These are phyloP conservation scores for Rhynchotus rufescens DNA, from an alignment of 2,797 vertebrate species.

Conservation along the genomic window DNA sequence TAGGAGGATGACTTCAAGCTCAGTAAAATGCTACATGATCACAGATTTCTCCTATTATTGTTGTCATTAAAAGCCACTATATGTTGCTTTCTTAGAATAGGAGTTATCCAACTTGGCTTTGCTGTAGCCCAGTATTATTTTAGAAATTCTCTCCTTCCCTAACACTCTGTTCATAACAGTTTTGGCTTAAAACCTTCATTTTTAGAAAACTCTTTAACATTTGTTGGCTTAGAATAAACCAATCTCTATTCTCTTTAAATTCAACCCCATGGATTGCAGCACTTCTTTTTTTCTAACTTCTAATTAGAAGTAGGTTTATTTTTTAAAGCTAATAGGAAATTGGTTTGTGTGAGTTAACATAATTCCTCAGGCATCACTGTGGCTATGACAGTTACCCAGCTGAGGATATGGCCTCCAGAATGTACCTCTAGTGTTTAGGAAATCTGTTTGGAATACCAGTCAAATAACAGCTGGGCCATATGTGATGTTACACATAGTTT, in stretches of 20 bases:
- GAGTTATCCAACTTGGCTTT: background rate
- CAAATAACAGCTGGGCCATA: conserved; percentile 16
- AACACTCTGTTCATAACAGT: background rate
- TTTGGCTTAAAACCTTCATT: background rate
- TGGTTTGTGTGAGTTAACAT: background rate
- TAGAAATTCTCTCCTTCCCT: background rate
- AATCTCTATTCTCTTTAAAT: conserved; percentile 7
- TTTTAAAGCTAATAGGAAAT: conserved; percentile 55
- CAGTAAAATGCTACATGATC: conserved; percentile 52
- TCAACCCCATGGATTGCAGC: conserved; percentile 44
- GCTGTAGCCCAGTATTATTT: background rate
- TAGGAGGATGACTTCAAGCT: conserved; percentile 44
- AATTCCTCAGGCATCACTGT: background rate
- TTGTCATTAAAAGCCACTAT: conserved; percentile 30
- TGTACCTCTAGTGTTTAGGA: background rate
- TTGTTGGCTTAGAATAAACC: conserved; percentile 39
- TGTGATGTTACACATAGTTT: background rate
- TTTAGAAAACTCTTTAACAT: conserved; percentile 16
- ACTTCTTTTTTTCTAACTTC: conserved; percentile 18
- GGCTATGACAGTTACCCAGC: background rate
- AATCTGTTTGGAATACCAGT: conserved; percentile 13
- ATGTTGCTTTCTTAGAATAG: background rate
- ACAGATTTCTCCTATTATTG: conserved; percentile 25
- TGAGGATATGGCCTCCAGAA: background rate
- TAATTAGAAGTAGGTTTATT: conserved; percentile 21